Base-by-base conservation (phyloP, 2,888 invertebrate genomes). In the Leptopilina syphax region DNA sequence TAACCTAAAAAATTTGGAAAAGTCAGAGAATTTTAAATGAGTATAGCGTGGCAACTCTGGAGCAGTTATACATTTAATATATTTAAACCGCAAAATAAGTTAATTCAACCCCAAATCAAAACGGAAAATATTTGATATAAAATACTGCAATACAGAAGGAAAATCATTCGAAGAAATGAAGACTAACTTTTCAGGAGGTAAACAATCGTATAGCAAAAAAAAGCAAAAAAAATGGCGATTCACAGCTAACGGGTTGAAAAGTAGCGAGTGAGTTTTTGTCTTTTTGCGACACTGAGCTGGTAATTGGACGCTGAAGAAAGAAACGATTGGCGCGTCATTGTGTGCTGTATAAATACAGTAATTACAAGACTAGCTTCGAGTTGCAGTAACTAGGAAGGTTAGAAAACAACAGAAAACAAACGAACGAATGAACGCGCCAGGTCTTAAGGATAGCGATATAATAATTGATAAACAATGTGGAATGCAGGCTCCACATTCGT, bases 381-480 rank as follows among this genome's bases (percentile, higher is more conserved):
- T 50, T 24, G 65, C 79, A 78, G 78, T 77, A 83, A 77, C 67
- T 63, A 57, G 79, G 57, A 76, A 83, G 79, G 80, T 76, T 65
- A 65, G 68, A 76, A 70, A 76, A 79, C 65, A 77, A 79, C 80
- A 66, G 77, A 50, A 44, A 50, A 50, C 50, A 67, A 65, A 27
- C 65, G 67, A 79, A 76, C 50, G 76, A 65, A 27, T 60, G 67
- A 79, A 76, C 50, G 44, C 44, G 68, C 24, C 76, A 47, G 63
- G 68, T 57, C 70, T 60, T 73, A 68, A 77, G 79, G 79, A 82
- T 77, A 76, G 83, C 83, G 83, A 85, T 83, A 84, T 84, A 83
- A 85, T 85, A 87, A 87, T 87, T 86, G 86, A 87, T 87, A 87
- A 87, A 86, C 87, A 86, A 86, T 84, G 85, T 84, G 86, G 85